Evolutionary conservation across 2,888 invertebrate species (phyloP).

Genomic region (Tetranychus piercei): DNA sequence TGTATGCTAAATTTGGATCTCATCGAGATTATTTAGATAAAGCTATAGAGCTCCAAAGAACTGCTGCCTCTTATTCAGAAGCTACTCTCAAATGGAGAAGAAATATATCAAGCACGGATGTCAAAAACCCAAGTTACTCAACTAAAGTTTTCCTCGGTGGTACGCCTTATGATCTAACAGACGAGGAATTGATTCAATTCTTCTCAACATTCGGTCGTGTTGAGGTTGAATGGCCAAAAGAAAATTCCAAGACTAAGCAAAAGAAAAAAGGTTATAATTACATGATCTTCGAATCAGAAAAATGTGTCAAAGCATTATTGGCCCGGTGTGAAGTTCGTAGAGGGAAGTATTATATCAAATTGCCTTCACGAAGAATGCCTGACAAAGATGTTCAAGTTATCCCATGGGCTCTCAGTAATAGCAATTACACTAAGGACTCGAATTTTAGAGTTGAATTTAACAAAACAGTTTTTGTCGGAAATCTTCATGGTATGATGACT

Average conservation of each 20-base stretch:
- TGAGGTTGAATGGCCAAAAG: constrained; percentile 88
- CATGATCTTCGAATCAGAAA: constrained; percentile 80
- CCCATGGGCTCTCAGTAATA: constrained; percentile 81
- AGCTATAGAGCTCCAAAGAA: constrained; percentile 18
- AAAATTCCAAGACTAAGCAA: constrained; percentile 30
- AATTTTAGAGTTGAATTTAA: constrained; percentile 56
- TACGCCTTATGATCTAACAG: constrained; percentile 87
- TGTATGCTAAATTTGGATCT: neutral
- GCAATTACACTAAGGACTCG: constrained; percentile 48
- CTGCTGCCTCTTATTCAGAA: constrained; percentile 34
- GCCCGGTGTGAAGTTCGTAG: constrained; percentile 56
- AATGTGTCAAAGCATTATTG: constrained; percentile 66
- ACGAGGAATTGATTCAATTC: constrained; percentile 55
- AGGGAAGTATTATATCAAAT: constrained; percentile 67
- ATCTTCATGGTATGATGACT: constrained; percentile 76
- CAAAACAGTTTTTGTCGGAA: constrained; percentile 93
- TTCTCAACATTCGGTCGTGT: constrained; percentile 76
- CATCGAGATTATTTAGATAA: constrained; percentile 4
- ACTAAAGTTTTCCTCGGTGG: constrained; percentile 69
- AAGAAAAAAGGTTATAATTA: constrained; percentile 59
- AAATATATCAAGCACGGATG: constrained; percentile 51
- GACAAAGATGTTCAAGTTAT: constrained; percentile 91
- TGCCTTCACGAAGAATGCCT: constrained; percentile 62
- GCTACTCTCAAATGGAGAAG: constrained; percentile 75
- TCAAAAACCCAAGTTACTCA: constrained; percentile 60